Evolutionary conservation across 2,888 invertebrate genomes (phyloP).

Genomic region (Hyppa rectilinea): DNA sequence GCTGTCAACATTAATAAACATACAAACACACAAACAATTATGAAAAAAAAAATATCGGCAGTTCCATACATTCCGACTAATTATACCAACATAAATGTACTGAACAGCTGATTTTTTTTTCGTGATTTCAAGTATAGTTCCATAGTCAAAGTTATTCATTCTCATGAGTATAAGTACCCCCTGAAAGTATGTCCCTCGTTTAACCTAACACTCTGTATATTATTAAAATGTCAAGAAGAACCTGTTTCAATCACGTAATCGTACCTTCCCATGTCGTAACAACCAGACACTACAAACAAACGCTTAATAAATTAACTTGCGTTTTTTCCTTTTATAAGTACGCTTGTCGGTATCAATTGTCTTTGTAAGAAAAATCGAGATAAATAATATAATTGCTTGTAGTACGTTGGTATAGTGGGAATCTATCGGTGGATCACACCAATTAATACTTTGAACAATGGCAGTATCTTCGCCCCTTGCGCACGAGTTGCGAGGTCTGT

Average conservation of each 20-base stretch:
- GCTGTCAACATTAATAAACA: neutral
- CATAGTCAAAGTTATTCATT: too few relatives aligned
- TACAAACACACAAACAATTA: too few relatives aligned
- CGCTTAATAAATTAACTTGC: constrained; percentile 20
- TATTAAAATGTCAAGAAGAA: constrained; percentile 18
- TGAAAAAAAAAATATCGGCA: too few relatives aligned
- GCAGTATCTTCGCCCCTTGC: neutral
- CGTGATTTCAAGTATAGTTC: too few relatives aligned
- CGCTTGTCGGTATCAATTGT: constrained; percentile 17
- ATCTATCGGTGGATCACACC: constrained; percentile 24
- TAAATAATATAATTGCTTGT: constrained; percentile 17
- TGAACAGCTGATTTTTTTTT: too few relatives aligned
- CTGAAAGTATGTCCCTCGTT: too few relatives aligned
- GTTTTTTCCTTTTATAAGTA: constrained; percentile 22
- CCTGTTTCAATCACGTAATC: constrained; percentile 27
- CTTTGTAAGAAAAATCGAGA: constrained; percentile 35
- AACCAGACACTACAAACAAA: constrained; percentile 19
- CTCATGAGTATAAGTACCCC: too few relatives aligned
- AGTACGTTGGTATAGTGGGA: constrained; percentile 14
- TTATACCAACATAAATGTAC: too few relatives aligned
- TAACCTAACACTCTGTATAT: too few relatives aligned
- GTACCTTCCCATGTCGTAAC: constrained; percentile 27
- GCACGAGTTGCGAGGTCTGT: neutral
- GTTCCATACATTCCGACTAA: too few relatives aligned
- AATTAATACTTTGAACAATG: constrained; percentile 40